Base-by-base conservation (phyloP, 2,888 invertebrate genomes). In the Sminthurides aquaticus region DNA sequence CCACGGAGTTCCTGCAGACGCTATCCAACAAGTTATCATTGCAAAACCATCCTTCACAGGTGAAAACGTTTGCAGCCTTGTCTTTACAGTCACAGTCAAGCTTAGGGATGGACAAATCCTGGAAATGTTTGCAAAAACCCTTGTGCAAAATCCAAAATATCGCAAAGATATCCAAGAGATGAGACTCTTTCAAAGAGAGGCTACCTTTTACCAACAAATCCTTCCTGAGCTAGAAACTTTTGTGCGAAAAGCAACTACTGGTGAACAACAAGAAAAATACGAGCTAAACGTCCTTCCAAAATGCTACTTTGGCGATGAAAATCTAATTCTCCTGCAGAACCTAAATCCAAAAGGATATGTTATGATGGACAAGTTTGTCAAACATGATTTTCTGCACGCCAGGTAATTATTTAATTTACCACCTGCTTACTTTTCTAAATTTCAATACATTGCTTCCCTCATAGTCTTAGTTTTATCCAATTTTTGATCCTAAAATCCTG, bases 281-380 rank as follows among this genome's bases (percentile, higher is more conserved):
- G 43, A 25, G 2, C 24, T 60, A 27, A 43, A 63, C n/a, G 57
- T 67, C 57, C 22, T 54, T 28, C 64, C 64, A 26, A 64, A 64
- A 25, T 49, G 28, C n/a, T 64, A 58, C 28, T 59, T 27, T 20
- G 52, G 57, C 1, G 49, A 52, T 22, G 11, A 49, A 29, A 54
- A 64, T 3, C 8, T 49, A 28, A 28, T 64, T 22, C 29, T 64
- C 8, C 1, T 64, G 58, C 58, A 64, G 34, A 64, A 64, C 34
- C 27, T 64, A 18, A 34, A 22, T 1, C 18, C 15, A 2, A 34
- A 26, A 27, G 64, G 58, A 15, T 64, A 52, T 49, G n/a, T 49
- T n/a, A 49, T 64, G 54, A 24, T 49, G n/a, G 34, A 64, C 64
- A 64, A 64, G 49, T 1, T 18, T 1, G n/a, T 24, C 11, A 25